Evolutionary conservation across 2,797 vertebrate species (phyloP).

Genomic region (Enteromius paludinosus): DNA sequence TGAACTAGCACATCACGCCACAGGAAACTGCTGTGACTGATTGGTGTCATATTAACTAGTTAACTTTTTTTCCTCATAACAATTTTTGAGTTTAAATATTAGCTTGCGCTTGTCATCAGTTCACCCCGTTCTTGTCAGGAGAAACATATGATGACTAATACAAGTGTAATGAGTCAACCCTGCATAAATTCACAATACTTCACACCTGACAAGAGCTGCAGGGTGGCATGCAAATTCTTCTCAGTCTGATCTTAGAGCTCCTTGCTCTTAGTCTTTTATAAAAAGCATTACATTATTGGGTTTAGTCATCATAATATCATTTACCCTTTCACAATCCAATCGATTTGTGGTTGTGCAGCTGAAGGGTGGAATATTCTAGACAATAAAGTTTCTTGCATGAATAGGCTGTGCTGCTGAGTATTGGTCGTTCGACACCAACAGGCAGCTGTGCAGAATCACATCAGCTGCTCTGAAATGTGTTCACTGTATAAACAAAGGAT

Average conservation of each 20-base stretch:
- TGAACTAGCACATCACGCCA: background rate
- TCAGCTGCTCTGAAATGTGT: slow-evolving; percentile 74
- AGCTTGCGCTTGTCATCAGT: background rate
- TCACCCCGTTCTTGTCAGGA: background rate
- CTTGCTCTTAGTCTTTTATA: background rate
- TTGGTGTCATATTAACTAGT: background rate
- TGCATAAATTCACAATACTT: slow-evolving; percentile 36
- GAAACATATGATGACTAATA: slow-evolving; percentile 33
- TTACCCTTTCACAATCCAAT: background rate
- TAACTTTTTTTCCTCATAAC: too few relatives aligned
- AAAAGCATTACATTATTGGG: background rate
- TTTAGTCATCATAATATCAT: background rate
- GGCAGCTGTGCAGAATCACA: slow-evolving; percentile 60
- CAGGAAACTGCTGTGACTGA: background rate
- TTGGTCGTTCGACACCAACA: slow-evolving; percentile 59
- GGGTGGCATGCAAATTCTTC: slow-evolving; percentile 1
- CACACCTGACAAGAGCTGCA: slow-evolving; percentile 22
- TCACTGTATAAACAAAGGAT: slow-evolving; percentile 78
- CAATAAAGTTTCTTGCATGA: slow-evolving; percentile 29
- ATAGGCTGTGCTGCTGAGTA: slow-evolving; percentile 12
- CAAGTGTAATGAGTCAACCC: slow-evolving; percentile 14
- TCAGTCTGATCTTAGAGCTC: background rate
- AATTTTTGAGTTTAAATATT: background rate
- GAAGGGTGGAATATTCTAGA: slow-evolving; percentile 37
- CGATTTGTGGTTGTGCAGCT: slow-evolving; percentile 2